Evolutionary conservation across 2,113 vertebrate species (phyloP).

Genomic region (Cichladusa arquata): DNA sequence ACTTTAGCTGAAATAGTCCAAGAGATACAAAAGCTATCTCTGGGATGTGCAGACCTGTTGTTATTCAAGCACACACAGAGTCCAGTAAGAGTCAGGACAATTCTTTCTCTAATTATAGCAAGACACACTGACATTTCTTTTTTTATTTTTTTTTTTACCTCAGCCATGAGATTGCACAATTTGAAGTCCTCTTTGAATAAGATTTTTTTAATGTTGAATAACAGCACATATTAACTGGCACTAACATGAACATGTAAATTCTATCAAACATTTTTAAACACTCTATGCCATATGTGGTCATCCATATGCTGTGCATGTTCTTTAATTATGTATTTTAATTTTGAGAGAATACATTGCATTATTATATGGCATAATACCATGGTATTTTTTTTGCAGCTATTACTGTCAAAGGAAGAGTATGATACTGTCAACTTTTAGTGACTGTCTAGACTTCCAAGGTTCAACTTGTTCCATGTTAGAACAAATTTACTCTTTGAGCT

Average conservation of each 20-base stretch:
- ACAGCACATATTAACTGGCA: neutral
- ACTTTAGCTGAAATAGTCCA: neutral
- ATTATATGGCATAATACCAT: neutral
- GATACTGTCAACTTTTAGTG: neutral
- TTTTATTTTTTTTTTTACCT: neutral
- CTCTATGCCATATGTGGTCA: neutral
- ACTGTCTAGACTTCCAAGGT: neutral
- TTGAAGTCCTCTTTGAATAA: neutral
- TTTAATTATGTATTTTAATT: neutral
- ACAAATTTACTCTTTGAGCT: neutral
- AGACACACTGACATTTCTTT: neutral
- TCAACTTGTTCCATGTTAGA: neutral
- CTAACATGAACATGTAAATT: neutral
- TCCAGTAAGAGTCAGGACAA: neutral
- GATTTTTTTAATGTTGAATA: neutral
- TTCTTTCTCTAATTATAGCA: neutral
- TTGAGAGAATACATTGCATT: neutral
- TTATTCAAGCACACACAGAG: neutral
- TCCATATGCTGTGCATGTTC: neutral
- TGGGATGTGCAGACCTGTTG: neutral
- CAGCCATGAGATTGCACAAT: neutral
- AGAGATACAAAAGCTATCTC: neutral
- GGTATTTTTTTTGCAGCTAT: neutral
- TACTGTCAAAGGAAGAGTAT: neutral
- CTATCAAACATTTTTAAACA: neutral